A percentile compares a stretch with the other conserved stretches of the same genome.
Conservation (phyloP, 2,888 invertebrate genomes). For the Sesia apiformis region DNA sequence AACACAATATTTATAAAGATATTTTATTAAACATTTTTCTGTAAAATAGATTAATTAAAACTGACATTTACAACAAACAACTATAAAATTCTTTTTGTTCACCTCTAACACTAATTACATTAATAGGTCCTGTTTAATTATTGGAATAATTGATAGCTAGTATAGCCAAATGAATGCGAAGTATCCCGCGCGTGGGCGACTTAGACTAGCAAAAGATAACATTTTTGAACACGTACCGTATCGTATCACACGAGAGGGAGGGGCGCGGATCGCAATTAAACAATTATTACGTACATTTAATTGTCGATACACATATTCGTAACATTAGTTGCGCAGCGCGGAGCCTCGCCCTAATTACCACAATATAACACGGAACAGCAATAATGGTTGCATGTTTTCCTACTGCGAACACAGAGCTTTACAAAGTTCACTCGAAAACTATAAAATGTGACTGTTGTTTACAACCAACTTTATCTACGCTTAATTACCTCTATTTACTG, state of each 20-base stretch:
- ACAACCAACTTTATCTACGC: too few species aligned
- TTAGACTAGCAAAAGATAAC: slow-evolving; percentile 28
- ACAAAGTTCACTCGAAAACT: slow-evolving; percentile 1
- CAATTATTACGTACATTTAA: neutral
- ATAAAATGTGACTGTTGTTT: too few species aligned
- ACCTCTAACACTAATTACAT: slow-evolving; percentile 59
- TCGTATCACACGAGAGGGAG: slow-evolving; percentile 55
- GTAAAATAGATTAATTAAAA: slow-evolving; percentile 73
- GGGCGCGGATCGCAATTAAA: slow-evolving; percentile 15
- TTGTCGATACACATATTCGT: neutral
- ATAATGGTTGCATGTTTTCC: slow-evolving; percentile 23
- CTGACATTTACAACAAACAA: slow-evolving; percentile 73
- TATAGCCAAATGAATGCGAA: slow-evolving; percentile 28
- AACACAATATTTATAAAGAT: slow-evolving; percentile 58
- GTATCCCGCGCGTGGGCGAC: slow-evolving; percentile 16
- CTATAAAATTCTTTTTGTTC: slow-evolving; percentile 70
- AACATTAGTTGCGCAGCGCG: neutral
- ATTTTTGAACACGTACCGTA: slow-evolving; percentile 55
- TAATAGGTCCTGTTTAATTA: slow-evolving; percentile 52
- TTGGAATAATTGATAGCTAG: slow-evolving; percentile 42
- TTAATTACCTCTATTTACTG: too few species aligned
- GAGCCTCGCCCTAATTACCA: neutral
- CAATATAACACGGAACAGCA: slow-evolving; percentile 24
- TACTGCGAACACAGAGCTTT: slow-evolving; percentile 16
- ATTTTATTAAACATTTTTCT: slow-evolving; percentile 74